Conservation (phyloP, 2,797 vertebrate species). For the Diplodus puntazzo region DNA sequence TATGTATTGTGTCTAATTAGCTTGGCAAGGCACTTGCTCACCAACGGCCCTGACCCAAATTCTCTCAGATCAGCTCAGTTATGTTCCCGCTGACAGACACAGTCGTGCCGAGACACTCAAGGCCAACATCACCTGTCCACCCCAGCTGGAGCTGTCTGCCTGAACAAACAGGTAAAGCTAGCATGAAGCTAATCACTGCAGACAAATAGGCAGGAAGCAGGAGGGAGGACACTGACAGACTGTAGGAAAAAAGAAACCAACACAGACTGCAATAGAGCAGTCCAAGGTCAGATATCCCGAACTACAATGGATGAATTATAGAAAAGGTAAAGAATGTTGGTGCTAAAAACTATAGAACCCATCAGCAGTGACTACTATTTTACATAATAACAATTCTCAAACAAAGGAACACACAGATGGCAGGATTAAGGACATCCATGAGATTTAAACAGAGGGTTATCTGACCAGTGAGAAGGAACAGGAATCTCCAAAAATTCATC, state of each 20-base stretch:
- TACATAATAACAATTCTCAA: conserved; percentile 33
- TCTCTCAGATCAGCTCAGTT: conserved; percentile 8
- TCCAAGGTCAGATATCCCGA: conserved; percentile 16
- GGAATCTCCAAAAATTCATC: conserved; percentile 28
- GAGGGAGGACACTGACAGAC: neutral
- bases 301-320: neutral
- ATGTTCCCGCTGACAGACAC: conserved; percentile 30
- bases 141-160: conserved; percentile 30
- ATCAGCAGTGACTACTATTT: neutral
- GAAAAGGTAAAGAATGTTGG: neutral
- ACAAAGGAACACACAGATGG: conserved; percentile 46
- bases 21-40: neutral
- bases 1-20: conserved; percentile 46
- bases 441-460: neutral
- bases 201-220: conserved; percentile 29
- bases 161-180: neutral
- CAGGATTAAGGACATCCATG: conserved; percentile 32
- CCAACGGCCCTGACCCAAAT: conserved; percentile 34
- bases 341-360: conserved; percentile 9
- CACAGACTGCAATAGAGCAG: conserved; percentile 28
- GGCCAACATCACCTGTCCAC: conserved; percentile 22
- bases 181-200: conserved; percentile 11
- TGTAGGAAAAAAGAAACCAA: conserved; percentile 2
- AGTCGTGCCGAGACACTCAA: neutral
- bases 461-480: neutral